These are phyloP conservation scores for Eubucco bourcierii DNA, from an alignment of 2,113 vertebrate genomes.

Conservation along the genomic window DNA sequence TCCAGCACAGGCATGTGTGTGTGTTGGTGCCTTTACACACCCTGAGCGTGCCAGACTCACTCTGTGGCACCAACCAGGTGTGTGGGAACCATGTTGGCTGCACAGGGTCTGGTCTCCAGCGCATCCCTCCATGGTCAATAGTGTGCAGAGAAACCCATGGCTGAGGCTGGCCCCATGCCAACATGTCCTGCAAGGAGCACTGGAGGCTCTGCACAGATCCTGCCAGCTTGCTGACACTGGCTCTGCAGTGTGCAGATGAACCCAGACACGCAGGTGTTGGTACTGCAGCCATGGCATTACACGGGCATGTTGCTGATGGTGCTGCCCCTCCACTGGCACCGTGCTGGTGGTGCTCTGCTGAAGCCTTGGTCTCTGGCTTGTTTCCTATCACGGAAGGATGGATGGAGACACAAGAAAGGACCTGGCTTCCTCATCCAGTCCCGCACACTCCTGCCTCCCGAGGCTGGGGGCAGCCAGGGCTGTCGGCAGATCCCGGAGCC, in stretches of 20 bases:
- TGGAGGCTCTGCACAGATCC: neutral
- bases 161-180: accelerated
- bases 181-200: neutral
- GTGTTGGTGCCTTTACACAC: neutral
- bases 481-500: neutral
- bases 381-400: accelerated
- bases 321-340: neutral
- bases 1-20: neutral
- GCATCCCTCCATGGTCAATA: neutral
- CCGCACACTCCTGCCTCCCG: accelerated
- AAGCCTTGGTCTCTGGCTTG: neutral
- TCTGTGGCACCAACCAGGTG: neutral
- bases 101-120: accelerated
- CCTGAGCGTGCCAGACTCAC: neutral
- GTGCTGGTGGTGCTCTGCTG: accelerated
- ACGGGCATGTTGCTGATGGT: neutral
- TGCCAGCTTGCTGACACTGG: neutral
- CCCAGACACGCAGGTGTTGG: neutral
- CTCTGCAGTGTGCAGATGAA: neutral
- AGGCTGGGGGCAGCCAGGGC: accelerated
- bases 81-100: accelerated
- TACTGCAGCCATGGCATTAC: neutral
- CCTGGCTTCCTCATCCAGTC: no score
- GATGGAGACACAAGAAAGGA: no score
- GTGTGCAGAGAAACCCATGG: neutral